Evolutionary conservation across 53 echinoderm and acorn worm species (phyloP).

Genomic region (Mesocentrotus franciscanus): DNA sequence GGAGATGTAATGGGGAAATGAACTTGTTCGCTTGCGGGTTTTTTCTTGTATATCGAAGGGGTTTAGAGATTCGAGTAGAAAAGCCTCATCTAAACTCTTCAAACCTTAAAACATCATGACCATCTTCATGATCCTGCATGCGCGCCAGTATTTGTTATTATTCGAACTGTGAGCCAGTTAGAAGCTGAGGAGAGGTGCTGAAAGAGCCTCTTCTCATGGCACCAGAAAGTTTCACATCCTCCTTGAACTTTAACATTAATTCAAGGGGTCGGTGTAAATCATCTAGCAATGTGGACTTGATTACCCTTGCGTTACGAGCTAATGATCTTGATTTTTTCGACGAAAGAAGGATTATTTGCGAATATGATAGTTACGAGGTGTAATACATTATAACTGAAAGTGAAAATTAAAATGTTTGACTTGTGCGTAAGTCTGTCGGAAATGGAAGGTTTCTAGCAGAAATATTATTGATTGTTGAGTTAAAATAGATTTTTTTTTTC

Average conservation of each 20-base stretch:
- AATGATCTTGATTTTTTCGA: too few relatives aligned
- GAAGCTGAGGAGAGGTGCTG: conserved; percentile 3
- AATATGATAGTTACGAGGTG: too few relatives aligned
- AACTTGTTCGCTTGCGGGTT: neutral
- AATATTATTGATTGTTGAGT: neutral
- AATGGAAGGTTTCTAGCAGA: neutral
- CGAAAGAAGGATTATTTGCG: too few relatives aligned
- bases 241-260: neutral
- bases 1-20: neutral
- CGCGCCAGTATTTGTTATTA: conserved; percentile 1
- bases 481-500: neutral
- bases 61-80: neutral
- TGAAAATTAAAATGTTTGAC: neutral
- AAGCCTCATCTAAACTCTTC: neutral
- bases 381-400: neutral
- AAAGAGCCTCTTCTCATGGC: neutral
- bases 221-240: neutral
- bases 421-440: neutral
- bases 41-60: neutral
- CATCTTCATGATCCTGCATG: neutral
- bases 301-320: neutral
- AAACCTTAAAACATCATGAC: neutral
- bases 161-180: neutral
- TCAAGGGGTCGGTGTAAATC: conserved; percentile 8
- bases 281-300: neutral